Conservation (phyloP, 2,113 vertebrate species). For the Pachyramphus minor region DNA sequence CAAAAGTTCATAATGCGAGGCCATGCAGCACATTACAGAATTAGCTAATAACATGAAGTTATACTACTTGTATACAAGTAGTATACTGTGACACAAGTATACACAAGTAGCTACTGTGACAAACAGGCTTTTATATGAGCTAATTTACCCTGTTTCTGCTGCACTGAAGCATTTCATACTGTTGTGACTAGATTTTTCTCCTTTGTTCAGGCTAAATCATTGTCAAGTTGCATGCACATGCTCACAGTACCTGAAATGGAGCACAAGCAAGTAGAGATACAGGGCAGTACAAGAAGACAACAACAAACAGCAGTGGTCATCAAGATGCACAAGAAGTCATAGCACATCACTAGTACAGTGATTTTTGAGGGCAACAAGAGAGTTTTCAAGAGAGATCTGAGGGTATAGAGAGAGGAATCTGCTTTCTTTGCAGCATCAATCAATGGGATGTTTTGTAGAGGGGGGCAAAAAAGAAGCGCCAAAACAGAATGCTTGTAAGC, state of each 20-base stretch:
- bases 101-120: not conserved
- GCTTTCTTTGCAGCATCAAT: not conserved
- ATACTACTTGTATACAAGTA: too few species aligned
- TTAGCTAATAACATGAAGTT: not conserved
- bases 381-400: not conserved
- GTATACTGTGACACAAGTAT: too few species aligned
- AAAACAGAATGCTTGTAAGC: not conserved
- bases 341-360: not conserved
- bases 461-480: not conserved
- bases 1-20: not conserved
- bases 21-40: not conserved
- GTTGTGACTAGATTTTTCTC: not conserved
- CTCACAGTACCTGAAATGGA: not conserved
- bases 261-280: not conserved
- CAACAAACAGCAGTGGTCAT: not conserved
- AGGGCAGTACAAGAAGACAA: not conserved
- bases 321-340: not conserved
- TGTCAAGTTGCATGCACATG: not conserved
- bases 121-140: not conserved
- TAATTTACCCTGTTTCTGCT: not conserved
- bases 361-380: not conserved
- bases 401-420: not conserved
- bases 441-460: not conserved
- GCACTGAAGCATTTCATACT: not conserved
- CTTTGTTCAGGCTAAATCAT: not conserved